Evolutionary conservation across 2,888 invertebrate species (phyloP).

Genomic region (Itoplectis maculator): DNA sequence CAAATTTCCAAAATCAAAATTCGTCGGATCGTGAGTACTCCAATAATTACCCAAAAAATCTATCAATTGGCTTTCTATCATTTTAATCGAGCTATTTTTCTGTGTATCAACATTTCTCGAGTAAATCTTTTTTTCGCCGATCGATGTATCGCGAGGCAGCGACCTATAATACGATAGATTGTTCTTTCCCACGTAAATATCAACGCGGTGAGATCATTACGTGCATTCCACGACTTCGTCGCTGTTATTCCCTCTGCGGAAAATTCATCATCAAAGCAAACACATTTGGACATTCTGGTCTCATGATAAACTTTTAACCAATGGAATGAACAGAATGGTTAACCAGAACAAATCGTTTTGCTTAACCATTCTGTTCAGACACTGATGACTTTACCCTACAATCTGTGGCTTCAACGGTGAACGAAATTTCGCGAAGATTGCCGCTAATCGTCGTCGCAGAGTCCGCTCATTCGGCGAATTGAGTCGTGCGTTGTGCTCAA

Average conservation of each 20-base stretch:
- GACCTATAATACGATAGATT: constrained; percentile 26
- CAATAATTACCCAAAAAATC: neutral
- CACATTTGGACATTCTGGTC: no score
- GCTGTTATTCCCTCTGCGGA: neutral
- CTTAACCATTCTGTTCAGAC: no score
- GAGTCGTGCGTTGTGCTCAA: neutral
- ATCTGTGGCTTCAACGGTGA: no score
- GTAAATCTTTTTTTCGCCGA: neutral
- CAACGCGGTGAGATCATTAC: constrained; percentile 39
- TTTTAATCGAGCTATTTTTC: neutral
- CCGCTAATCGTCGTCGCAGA: neutral
- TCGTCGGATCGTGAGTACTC: constrained; percentile 37
- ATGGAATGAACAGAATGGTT: no score
- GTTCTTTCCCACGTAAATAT: constrained; percentile 37
- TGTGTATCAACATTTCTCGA: neutral
- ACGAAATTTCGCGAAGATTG: no score
- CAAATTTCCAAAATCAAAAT: neutral
- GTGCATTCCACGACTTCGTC: neutral
- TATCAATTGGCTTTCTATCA: neutral
- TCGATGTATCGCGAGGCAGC: neutral
- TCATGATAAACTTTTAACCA: no score
- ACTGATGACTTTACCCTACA: no score
- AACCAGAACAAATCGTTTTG: neutral
- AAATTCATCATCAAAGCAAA: neutral
- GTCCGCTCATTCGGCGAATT: neutral